phyloP scores from a whole-genome alignment of 2,797 vertebrate species.

The Cirrhinus molitorella region DNA sequence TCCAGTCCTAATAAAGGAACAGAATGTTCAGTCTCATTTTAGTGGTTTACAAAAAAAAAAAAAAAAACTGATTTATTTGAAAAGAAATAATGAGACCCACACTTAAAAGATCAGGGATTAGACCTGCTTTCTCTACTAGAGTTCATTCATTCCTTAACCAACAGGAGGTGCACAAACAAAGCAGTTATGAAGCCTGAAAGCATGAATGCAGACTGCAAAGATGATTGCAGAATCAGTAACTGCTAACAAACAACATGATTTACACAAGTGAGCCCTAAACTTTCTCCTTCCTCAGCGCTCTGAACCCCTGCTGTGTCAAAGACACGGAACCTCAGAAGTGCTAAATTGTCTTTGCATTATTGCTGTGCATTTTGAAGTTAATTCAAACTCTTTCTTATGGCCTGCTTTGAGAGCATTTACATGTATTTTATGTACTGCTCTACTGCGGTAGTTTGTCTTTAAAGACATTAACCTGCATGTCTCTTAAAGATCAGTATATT shows the following conservation, averaged over 20 bases:
- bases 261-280: background rate
- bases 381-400: background rate
- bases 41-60: background rate
- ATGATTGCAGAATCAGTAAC: background rate
- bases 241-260: background rate
- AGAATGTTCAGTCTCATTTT: background rate
- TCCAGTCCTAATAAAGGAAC: background rate
- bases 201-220: background rate
- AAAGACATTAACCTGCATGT: background rate
- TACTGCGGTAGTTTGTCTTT: background rate
- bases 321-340: background rate
- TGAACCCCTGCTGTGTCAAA: background rate
- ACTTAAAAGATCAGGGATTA: background rate
- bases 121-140: background rate
- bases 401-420: background rate
- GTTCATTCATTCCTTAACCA: background rate
- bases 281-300: no score
- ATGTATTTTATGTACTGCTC: background rate
- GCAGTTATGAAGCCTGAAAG: background rate
- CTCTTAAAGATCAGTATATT: conserved; percentile 20
- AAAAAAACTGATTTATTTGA: background rate
- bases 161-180: conserved; percentile 18
- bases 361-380: background rate
- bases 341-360: background rate
- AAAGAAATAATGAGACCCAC: background rate